Base-by-base conservation (phyloP, 2,113 vertebrate species). In the Xiphophorus hellerii region DNA sequence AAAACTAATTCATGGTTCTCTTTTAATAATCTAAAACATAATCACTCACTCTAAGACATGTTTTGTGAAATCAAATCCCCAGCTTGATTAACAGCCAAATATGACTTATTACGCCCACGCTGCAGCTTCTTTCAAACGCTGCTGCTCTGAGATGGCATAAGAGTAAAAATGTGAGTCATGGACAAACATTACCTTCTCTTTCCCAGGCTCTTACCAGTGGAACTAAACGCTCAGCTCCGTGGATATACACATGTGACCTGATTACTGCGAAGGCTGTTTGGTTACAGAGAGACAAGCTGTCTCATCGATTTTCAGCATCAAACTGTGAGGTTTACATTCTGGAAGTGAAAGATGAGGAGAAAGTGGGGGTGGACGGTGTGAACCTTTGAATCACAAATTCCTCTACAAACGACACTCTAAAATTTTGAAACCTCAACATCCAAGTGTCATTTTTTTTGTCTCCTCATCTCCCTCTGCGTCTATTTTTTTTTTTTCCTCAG, bases 251-350 rank as follows among this genome's bases (percentile, higher is more conserved):
- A 75, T 70, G 83, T 78, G 88, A 68, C 71, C 88, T 79, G 76
- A 86, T 87, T 76, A 85, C 78, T 82, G 79, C 20, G 63, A 80
- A 74, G 75, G 81, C 74, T 85, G 81, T 84, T 78, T 42, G 70
- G 71, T 86, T 87, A 83, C 82, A 86, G 39, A 62, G 76, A 81
- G 66, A 87, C 84, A 84, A 65, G 83, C 83, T 82, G 79, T 83
- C 62, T 35, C 80, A 90, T 90, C 83, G 90, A 90, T 90, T 86
- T 80, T 78, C 80, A 80, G 66, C 80, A 48, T 44, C 74, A 81
- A 73, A 77, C 82, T 85, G 76, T 83, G 83, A 86, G 83, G 78
- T 84, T 86, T 81, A 86, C 73, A 81, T 86, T 75, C 63, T 68
- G 74, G 74, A 28, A 81, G 65, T 66, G 85, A 77, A 85, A 86